Evolutionary conservation across 2,797 vertebrate genomes (phyloP).

Genomic region (Atherinosoma microstoma): DNA sequence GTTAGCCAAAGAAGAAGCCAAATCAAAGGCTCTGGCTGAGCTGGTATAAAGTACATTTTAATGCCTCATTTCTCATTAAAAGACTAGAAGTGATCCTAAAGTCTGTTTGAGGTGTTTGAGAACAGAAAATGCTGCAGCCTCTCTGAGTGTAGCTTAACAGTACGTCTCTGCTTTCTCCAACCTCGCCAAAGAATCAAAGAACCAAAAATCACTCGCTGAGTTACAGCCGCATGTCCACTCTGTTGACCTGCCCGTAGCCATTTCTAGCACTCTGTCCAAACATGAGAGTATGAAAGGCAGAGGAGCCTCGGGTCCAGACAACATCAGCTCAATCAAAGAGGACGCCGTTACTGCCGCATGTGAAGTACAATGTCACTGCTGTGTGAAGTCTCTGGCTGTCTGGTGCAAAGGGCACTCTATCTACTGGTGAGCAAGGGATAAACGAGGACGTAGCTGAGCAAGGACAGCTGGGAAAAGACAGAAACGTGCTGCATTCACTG

Average conservation of each 20-base stretch:
- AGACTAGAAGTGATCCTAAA: constrained; percentile 8
- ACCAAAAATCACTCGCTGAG: background rate
- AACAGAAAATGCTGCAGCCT: constrained; percentile 90
- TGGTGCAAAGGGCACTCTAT: constrained; percentile 48
- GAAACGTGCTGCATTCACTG: background rate
- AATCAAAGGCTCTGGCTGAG: constrained; percentile 84
- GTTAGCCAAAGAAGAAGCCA: constrained; percentile 88
- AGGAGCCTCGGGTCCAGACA: constrained; percentile 5
- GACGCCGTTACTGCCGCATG: background rate
- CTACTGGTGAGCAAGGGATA: constrained; percentile 44
- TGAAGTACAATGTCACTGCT: constrained; percentile 27
- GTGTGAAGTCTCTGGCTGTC: constrained; percentile 19
- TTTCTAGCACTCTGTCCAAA: constrained; percentile 34
- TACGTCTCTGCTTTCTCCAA: constrained; percentile 93
- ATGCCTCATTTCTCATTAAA: background rate
- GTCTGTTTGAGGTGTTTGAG: constrained; percentile 63
- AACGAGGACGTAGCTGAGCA: constrained; percentile 7
- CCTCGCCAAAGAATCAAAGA: constrained; percentile 92
- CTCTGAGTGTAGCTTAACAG: constrained; percentile 92
- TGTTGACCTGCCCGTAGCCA: constrained; percentile 26
- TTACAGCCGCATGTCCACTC: background rate
- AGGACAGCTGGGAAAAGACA: constrained; percentile 12
- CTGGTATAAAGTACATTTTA: constrained; percentile 78
- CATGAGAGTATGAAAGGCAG: background rate
- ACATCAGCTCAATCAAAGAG: constrained; percentile 28